Conservation (phyloP, 2,113 vertebrate species). For the Bufo bufo region DNA sequence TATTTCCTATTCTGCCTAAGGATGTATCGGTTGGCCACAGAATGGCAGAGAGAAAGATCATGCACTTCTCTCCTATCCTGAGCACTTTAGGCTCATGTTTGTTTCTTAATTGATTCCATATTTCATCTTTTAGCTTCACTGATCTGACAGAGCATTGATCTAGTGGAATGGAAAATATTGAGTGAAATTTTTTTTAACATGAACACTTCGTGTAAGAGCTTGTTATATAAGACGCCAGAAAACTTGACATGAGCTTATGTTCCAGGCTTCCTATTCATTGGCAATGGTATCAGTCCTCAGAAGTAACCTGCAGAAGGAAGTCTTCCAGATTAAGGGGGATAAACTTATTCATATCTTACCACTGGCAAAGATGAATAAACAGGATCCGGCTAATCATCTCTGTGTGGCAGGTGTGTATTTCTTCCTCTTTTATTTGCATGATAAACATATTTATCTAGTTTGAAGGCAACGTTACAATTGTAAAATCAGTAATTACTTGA, state of each 20-base stretch:
- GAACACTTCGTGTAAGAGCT: neutral
- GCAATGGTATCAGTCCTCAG: neutral
- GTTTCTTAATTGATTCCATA: neutral
- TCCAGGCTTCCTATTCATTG: rapidly evolving
- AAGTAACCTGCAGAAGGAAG: neutral
- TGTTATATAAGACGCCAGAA: neutral
- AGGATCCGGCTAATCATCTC: neutral
- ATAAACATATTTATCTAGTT: neutral
- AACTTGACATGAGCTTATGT: neutral
- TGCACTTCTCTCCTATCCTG: neutral
- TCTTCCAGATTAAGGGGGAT: slow-evolving; percentile 26
- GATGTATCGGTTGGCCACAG: too few relatives aligned
- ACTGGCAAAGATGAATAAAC: neutral
- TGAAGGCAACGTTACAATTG: neutral
- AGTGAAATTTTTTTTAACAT: neutral
- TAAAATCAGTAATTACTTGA: neutral
- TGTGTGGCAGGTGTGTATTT: neutral
- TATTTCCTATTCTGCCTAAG: too few relatives aligned
- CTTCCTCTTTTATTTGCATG: neutral
- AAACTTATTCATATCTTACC: neutral
- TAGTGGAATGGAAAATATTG: slow-evolving; percentile 3
- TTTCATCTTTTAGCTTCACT: neutral
- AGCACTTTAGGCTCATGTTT: neutral
- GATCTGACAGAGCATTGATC: slow-evolving; percentile 2
- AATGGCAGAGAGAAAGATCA: neutral